These are phyloP conservation scores for Coelopa frigida DNA, from an alignment of 1,140 invertebrate species.

Conservation along the genomic window DNA sequence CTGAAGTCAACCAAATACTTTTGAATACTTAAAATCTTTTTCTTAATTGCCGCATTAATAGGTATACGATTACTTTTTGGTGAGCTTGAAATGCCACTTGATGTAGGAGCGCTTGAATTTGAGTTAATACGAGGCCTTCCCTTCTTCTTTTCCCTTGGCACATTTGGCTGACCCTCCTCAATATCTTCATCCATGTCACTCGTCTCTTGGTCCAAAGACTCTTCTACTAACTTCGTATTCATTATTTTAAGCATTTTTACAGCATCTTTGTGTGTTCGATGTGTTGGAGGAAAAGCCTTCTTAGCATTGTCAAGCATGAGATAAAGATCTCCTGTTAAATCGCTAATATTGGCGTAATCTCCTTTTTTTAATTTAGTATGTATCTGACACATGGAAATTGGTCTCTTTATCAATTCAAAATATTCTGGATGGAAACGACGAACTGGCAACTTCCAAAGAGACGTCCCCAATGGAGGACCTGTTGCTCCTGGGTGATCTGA, in stretches of 20 bases:
- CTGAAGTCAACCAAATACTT: slow-evolving; percentile 72
- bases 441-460: slow-evolving; percentile 88
- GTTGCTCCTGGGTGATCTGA: slow-evolving; percentile 40
- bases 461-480: slow-evolving; percentile 72
- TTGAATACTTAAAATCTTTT: slow-evolving; percentile 63
- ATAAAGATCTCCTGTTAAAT: slow-evolving; percentile 91
- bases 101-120: slow-evolving; percentile 49
- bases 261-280: slow-evolving; percentile 72
- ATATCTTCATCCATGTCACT: slow-evolving; percentile 35
- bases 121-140: slow-evolving; percentile 44
- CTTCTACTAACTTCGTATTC: slow-evolving; percentile 41
- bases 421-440: slow-evolving; percentile 92
- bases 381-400: slow-evolving; percentile 90
- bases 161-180: slow-evolving; percentile 17
- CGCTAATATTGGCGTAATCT: slow-evolving; percentile 77
- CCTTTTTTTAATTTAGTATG: slow-evolving; percentile 81
- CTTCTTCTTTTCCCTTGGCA: slow-evolving; percentile 34
- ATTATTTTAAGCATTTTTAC: slow-evolving; percentile 47
- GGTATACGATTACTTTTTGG: slow-evolving; percentile 38
- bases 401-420: slow-evolving; percentile 94
- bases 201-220: slow-evolving; percentile 31
- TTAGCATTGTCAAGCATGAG: slow-evolving; percentile 98
- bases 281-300: slow-evolving; percentile 81
- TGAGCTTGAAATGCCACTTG: slow-evolving; percentile 37
- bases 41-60: slow-evolving; percentile 52